These are phyloP conservation scores for Novumbra hubbsi DNA, from an alignment of 2,797 vertebrate species.

Conservation along the genomic window DNA sequence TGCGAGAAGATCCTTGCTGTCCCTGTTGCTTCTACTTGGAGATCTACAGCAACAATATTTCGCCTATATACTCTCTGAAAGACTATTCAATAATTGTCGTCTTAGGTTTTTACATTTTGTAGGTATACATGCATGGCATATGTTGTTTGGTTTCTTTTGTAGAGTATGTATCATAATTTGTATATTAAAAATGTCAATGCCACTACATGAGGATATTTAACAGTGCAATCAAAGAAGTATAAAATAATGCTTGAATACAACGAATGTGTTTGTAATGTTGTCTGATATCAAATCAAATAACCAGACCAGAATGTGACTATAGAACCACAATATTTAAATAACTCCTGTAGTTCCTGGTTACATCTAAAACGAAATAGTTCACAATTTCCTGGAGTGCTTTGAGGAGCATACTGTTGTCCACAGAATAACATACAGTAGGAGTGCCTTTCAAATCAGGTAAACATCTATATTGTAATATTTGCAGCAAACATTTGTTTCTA, in stretches of 20 bases:
- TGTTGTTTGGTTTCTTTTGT: not conserved
- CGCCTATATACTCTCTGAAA: not conserved
- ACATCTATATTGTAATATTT: not conserved
- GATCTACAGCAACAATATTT: not conserved
- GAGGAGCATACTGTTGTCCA: conserved; percentile 1
- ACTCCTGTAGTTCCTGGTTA: not conserved
- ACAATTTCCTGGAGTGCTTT: conserved; percentile 1
- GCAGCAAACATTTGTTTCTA: not conserved
- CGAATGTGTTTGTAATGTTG: not conserved
- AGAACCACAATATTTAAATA: not conserved
- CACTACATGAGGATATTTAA: not conserved
- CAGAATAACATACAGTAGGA: not conserved
- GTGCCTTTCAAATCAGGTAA: not conserved
- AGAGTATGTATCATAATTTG: not conserved
- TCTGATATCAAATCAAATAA: not conserved
- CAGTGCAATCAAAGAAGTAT: not conserved
- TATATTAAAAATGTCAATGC: not conserved
- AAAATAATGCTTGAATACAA: not conserved
- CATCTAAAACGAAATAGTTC: not conserved
- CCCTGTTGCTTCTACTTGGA: not conserved
- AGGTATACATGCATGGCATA: not conserved
- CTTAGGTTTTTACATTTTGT: not conserved
- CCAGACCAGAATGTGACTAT: not conserved
- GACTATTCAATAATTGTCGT: not conserved
- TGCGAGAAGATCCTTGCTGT: not conserved